Base-by-base conservation (phyloP, 2,888 invertebrate genomes). In the Clivina fossor region DNA sequence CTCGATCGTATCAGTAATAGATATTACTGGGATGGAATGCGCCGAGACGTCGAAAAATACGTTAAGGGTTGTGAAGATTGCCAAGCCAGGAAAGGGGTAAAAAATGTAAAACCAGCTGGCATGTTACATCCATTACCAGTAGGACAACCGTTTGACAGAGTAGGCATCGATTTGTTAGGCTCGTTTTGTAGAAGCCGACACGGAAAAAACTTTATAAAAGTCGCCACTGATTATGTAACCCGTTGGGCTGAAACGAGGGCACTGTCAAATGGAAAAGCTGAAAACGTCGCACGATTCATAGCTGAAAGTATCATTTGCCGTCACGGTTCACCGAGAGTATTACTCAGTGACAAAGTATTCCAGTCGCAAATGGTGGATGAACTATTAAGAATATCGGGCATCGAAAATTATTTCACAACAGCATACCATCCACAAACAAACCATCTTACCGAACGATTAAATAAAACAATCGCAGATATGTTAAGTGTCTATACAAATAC, bases 201-300 rank as follows among this genome's bases (percentile, higher is more conserved):
- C 5, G 63, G 62, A 9, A 63, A 64, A 44, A 64, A 57, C 1
- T 50, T 60, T 4, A 64, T 66, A 8, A 55, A 65, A 1, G 64
- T 66, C 3, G 64, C 64, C 0, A 65, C 64, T 2, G 64, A 64
- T 40, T 66, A 64, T 28, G 62, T 64, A 3, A 64, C 66, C 1
- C 24, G 62, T n/a, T 66, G 58, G 51, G 59, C 58, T 3, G 63
- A 63, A 53, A 58, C 60, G 3, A 44, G 22, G 22, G 62, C 62
- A 15, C 15, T 66, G 20, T 24, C 58, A 9, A 53, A 41, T 9
- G 63, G 59, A 3, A 61, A 61, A 48, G 57, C 62, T 2, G 55
- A 40, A 2, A 54, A 48, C 9, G 63, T 65, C 3, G 61, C 58
- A 7, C 18, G 41, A 32, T 60, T 56, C 44, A 13, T 61, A 8